phyloP scores from a whole-genome alignment of 2,797 vertebrate species.

The Natrix natrix region DNA sequence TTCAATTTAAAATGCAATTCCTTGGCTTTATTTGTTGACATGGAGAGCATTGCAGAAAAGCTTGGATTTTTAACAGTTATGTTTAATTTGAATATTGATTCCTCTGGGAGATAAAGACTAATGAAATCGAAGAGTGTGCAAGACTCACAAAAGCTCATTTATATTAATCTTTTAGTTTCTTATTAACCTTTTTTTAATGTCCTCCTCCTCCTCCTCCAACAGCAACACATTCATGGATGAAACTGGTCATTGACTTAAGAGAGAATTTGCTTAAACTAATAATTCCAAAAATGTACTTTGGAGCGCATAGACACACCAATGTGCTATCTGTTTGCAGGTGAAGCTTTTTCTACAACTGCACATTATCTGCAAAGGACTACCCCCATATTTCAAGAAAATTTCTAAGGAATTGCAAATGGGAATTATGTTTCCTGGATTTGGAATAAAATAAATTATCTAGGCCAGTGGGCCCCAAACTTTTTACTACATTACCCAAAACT shows the following conservation, averaged over 20 bases:
- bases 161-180: not conserved
- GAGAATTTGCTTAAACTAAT: not conserved
- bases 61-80: not conserved
- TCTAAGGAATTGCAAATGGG: not conserved
- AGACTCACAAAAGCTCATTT: not conserved
- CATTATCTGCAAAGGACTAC: not conserved
- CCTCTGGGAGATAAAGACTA: not conserved
- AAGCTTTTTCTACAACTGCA: not conserved
- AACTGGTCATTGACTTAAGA: not conserved
- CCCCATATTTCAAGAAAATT: not conserved
- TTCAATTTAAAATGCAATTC: not conserved
- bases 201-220: not conserved
- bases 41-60: not conserved
- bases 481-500: not conserved
- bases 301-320: not conserved
- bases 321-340: not conserved
- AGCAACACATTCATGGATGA: not conserved
- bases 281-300: not conserved
- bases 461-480: not conserved
- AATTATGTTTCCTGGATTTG: not conserved
- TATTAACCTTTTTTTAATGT: not conserved
- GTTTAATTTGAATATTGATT: not conserved
- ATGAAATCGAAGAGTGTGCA: not conserved
- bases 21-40: not conserved
- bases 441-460: not conserved